A percentile compares a stretch with the other conserved stretches of the same genome.
These are phyloP conservation scores for Lagorchestes hirsutus DNA, from an alignment of 2,797 vertebrate genomes.

Conservation along the genomic window DNA sequence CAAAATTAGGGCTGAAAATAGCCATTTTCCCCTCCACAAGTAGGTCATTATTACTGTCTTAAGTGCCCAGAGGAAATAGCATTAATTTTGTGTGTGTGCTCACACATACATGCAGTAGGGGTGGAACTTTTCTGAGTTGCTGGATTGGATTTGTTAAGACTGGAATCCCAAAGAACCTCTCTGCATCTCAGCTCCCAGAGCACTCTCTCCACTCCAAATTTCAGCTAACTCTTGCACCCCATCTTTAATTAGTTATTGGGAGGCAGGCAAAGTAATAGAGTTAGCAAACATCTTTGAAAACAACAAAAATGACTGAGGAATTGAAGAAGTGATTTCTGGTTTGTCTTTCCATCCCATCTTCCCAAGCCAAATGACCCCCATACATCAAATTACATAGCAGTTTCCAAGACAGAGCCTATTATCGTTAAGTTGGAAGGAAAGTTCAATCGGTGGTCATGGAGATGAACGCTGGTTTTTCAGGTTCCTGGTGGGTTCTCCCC, in stretches of 20 bases:
- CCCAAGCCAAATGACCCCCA: slow-evolving; percentile 93
- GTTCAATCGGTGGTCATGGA: slow-evolving; percentile 95
- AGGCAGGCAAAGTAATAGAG: slow-evolving; percentile 84
- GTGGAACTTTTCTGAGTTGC: slow-evolving; percentile 74
- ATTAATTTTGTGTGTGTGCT: slow-evolving; percentile 22
- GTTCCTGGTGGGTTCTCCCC: slow-evolving; percentile 86
- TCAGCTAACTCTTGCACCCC: slow-evolving; percentile 54
- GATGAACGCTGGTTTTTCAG: slow-evolving; percentile 97
- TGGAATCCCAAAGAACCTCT: slow-evolving; percentile 54
- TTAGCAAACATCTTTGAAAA: slow-evolving; percentile 78
- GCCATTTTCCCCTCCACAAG: slow-evolving; percentile 79
- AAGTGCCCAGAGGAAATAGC: slow-evolving; percentile 55
- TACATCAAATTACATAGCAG: slow-evolving; percentile 94
- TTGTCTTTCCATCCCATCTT: slow-evolving; percentile 88
- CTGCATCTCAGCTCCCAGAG: slow-evolving; percentile 70
- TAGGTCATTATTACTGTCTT: slow-evolving; percentile 71
- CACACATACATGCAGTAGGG: slow-evolving; percentile 23
- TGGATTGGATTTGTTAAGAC: slow-evolving; percentile 54
- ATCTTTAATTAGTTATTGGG: slow-evolving; percentile 81
- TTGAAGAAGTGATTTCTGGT: slow-evolving; percentile 86
- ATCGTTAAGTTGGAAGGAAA: slow-evolving; percentile 93
- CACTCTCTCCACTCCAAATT: slow-evolving; percentile 44
- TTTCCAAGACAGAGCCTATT: slow-evolving; percentile 94
- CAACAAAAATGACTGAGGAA: slow-evolving; percentile 80
- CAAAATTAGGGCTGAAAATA: slow-evolving; percentile 72